phyloP scores from a whole-genome alignment of 2,888 invertebrate genomes.

The Amiota minor region DNA sequence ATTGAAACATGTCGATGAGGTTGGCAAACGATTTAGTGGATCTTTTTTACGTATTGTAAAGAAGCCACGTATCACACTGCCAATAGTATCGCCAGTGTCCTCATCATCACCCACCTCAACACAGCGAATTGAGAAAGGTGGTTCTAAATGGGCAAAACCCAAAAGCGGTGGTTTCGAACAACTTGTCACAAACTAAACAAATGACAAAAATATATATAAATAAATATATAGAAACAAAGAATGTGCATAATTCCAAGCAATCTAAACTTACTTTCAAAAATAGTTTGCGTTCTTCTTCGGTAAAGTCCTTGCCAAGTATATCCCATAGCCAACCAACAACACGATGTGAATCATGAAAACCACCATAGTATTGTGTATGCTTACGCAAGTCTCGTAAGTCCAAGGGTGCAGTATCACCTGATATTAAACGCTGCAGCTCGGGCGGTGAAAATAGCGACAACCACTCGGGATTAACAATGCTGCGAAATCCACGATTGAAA shows the following conservation, averaged over 20 bases:
- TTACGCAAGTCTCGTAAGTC: slow-evolving; percentile 89
- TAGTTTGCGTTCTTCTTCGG: slow-evolving; percentile 90
- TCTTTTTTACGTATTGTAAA: slow-evolving; percentile 97
- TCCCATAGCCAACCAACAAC: slow-evolving; percentile 99
- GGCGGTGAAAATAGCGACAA: slow-evolving; percentile 94
- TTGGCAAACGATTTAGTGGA: slow-evolving; percentile 95
- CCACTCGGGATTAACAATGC: slow-evolving; percentile 96
- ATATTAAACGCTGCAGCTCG: slow-evolving; percentile 94
- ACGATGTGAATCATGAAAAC: slow-evolving; percentile 95
- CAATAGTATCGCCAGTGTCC: slow-evolving; percentile 85
- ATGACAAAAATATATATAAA: not conserved
- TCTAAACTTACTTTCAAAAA: slow-evolving; percentile 86
- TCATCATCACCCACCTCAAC: slow-evolving; percentile 99
- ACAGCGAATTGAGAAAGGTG: slow-evolving; percentile 98
- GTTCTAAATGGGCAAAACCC: slow-evolving; percentile 96
- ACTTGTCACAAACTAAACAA: slow-evolving; percentile 87
- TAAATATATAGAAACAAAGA: not conserved
- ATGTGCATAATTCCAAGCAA: not conserved
- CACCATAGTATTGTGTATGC: slow-evolving; percentile 99
- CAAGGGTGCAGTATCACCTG: slow-evolving; percentile 94
- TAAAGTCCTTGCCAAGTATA: slow-evolving; percentile 95
- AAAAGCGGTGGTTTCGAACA: slow-evolving; percentile 97
- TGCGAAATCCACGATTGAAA: slow-evolving; percentile 96
- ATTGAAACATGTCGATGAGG: slow-evolving; percentile 99
- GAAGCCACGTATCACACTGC: slow-evolving; percentile 97